Evolutionary conservation across 1,140 invertebrate genomes (phyloP).

Genomic region (Drosophila tristis): DNA sequence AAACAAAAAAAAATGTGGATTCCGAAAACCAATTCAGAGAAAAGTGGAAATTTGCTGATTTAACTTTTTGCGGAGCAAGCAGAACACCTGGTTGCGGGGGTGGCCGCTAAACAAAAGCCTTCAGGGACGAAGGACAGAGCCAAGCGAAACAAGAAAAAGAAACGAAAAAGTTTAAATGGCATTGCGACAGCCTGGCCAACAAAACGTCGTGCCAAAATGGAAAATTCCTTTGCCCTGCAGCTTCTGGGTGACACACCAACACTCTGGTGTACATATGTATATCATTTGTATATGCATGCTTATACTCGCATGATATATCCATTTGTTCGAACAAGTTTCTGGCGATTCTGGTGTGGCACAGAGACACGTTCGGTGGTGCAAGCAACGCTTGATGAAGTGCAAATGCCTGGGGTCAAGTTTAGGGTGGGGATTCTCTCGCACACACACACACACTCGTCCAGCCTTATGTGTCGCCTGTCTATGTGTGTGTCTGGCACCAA

Average conservation of each 20-base stretch:
- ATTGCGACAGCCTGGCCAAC: conserved; percentile 50
- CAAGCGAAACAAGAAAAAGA: conserved; percentile 10
- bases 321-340: conserved; percentile 44
- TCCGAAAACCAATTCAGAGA: conserved; percentile 9
- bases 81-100: conserved; percentile 36
- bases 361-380: conserved; percentile 44
- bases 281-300: too few relatives aligned
- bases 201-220: conserved; percentile 46
- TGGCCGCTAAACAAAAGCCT: conserved; percentile 19
- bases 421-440: conserved; percentile 56
- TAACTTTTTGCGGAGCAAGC: conserved; percentile 35
- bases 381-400: conserved; percentile 75
- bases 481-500: conserved; percentile 26
- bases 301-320: conserved; percentile 5
- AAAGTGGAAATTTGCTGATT: conserved; percentile 53
- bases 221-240: conserved; percentile 69
- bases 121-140: conserved; percentile 25
- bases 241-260: conserved; percentile 64
- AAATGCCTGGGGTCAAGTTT: conserved; percentile 81
- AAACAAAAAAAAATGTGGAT: conserved; percentile 13
- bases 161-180: conserved; percentile 61
- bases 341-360: conserved; percentile 35
- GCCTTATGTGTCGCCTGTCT: conserved; percentile 26
- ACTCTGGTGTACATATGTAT: conserved; percentile 19
- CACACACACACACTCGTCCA: conserved; percentile 26